Conservation (phyloP, 2,888 invertebrate genomes). For the Trachelus iudaicus region DNA sequence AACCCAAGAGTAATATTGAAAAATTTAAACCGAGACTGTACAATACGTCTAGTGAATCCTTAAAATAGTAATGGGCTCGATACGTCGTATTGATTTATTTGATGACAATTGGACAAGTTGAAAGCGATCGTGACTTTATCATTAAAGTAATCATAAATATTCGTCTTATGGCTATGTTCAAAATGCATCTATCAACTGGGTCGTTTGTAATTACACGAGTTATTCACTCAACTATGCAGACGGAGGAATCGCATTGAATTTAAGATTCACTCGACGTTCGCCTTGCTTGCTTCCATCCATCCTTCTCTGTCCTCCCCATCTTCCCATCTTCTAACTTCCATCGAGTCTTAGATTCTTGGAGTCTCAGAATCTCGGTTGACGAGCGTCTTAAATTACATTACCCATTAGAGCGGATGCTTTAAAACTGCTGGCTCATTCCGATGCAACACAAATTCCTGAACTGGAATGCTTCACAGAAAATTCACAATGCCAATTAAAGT, state of each 20-base stretch:
- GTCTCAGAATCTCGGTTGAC: slow-evolving; percentile 26
- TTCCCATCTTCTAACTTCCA: neutral
- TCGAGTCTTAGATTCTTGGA: too few relatives aligned
- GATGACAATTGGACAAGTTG: too few relatives aligned
- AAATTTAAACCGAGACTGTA: too few relatives aligned
- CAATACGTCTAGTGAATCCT: too few relatives aligned
- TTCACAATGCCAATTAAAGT: too few relatives aligned
- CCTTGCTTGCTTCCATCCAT: neutral
- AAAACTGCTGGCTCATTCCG: slow-evolving; percentile 30
- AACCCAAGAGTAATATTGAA: too few relatives aligned
- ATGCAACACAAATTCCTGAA: too few relatives aligned
- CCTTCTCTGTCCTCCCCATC: slow-evolving; percentile 19
- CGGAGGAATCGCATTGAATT: slow-evolving; percentile 32
- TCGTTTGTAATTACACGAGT: slow-evolving; percentile 51
- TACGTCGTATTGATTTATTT: too few relatives aligned
- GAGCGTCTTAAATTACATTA: slow-evolving; percentile 35
- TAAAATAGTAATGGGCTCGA: too few relatives aligned
- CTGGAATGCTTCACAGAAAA: too few relatives aligned
- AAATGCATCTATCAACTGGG: slow-evolving; percentile 42
- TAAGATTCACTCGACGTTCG: slow-evolving; percentile 40
- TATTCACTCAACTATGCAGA: slow-evolving; percentile 49
- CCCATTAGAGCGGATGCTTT: slow-evolving; percentile 37
- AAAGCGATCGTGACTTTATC: too few relatives aligned
- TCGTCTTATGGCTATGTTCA: slow-evolving; percentile 21
- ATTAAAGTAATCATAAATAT: too few relatives aligned